These are phyloP conservation scores for Misgurnus mizolepis DNA, from an alignment of 2,113 vertebrate species.

Conservation along the genomic window DNA sequence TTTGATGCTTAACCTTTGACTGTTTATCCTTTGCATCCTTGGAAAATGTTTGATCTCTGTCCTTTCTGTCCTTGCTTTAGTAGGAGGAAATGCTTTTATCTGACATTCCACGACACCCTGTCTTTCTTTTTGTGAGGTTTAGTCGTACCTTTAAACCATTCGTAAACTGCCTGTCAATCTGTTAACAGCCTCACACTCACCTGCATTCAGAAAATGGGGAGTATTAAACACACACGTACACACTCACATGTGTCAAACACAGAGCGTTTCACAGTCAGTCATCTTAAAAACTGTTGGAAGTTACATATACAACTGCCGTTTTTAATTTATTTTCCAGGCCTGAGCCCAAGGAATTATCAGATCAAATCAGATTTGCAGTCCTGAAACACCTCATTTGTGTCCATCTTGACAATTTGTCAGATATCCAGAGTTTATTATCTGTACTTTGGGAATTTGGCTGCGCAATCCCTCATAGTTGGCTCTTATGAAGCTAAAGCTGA, in stretches of 20 bases:
- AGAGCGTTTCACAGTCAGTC: constrained; percentile 33
- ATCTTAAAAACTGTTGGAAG: constrained; percentile 45
- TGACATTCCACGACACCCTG: constrained; percentile 10
- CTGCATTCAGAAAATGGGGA: constrained; percentile 24
- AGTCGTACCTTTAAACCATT: constrained; percentile 19
- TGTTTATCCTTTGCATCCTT: not conserved
- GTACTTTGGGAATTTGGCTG: constrained; percentile 9
- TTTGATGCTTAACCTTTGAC: constrained; percentile 35
- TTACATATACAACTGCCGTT: constrained; percentile 47
- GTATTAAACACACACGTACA: constrained; percentile 15
- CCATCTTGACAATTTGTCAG: constrained; percentile 21
- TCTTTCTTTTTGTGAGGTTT: constrained; percentile 18
- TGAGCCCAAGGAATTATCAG: constrained; percentile 27
- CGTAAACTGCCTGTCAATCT: not conserved
- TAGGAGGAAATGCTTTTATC: constrained; percentile 25
- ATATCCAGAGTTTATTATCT: constrained; percentile 19
- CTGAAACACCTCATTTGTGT: constrained; percentile 37
- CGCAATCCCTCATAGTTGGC: not conserved
- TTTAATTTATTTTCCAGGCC: constrained; percentile 34
- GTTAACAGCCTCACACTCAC: constrained; percentile 23
- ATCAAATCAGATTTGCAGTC: constrained; percentile 41
- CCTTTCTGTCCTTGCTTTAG: constrained; percentile 33
- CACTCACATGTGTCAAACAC: constrained; percentile 20
- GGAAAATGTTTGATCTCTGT: constrained; percentile 37
- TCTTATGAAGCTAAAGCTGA: not conserved